phyloP scores from a whole-genome alignment of 2,888 invertebrate genomes.

The Phyllotreta striolata region DNA sequence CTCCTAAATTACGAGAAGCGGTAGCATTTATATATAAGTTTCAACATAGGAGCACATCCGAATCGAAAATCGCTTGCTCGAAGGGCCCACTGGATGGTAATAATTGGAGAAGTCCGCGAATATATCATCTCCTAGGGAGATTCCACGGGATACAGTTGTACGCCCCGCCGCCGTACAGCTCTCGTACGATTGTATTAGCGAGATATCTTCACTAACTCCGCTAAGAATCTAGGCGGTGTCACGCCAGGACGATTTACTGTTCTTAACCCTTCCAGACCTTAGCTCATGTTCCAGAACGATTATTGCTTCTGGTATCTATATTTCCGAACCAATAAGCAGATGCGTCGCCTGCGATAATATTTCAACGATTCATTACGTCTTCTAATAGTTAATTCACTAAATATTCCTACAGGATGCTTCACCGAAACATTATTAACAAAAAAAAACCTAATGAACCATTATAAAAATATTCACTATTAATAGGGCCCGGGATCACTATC shows the following conservation, averaged over 20 bases:
- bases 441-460: too few relatives aligned
- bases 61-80: conserved; percentile 24
- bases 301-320: conserved; percentile 51
- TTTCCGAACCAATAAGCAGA: conserved; percentile 57
- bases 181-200: conserved; percentile 53
- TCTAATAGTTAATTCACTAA: conserved; percentile 2
- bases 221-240: conserved; percentile 55
- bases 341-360: conserved; percentile 49
- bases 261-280: conserved; percentile 54
- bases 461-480: too few relatives aligned
- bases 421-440: too few relatives aligned
- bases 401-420: too few relatives aligned
- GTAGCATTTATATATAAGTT: conserved; percentile 38
- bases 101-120: conserved; percentile 54
- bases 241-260: conserved; percentile 52
- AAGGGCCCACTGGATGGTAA: conserved; percentile 50
- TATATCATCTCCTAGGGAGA: conserved; percentile 53
- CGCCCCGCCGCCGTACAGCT: conserved; percentile 17
- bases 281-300: conserved; percentile 46
- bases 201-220: conserved; percentile 55
- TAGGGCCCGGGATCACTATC: too few relatives aligned
- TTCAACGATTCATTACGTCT: conserved; percentile 21
- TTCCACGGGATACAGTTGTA: conserved; percentile 47
- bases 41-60: conserved; percentile 34
- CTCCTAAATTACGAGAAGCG: conserved; percentile 38